Conservation (phyloP, 2,888 invertebrate species). For the Panzeria rudis region DNA sequence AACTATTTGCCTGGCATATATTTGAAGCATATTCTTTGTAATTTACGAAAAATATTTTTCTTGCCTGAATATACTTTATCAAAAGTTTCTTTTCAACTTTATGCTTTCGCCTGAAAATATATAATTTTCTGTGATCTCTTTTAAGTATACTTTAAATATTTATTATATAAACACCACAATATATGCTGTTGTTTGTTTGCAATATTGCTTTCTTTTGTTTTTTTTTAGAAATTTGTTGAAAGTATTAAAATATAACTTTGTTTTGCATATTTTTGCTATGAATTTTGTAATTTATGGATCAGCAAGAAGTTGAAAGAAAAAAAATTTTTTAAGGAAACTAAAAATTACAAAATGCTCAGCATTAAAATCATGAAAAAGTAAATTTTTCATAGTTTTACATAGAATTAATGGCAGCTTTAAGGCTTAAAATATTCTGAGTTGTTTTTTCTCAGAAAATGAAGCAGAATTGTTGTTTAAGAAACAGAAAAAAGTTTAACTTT, state of each 20-base stretch:
- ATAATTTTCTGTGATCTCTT: not conserved
- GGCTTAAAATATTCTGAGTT: not conserved
- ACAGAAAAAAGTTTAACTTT: not conserved
- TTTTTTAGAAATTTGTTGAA: not conserved
- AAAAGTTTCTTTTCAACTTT: not conserved
- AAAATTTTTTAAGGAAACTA: too few species aligned
- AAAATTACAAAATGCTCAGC: too few species aligned
- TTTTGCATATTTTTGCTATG: not conserved
- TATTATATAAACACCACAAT: slow-evolving; percentile 10
- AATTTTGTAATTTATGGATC: slow-evolving; percentile 10
- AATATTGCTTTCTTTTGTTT: not conserved
- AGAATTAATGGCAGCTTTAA: slow-evolving; percentile 9
- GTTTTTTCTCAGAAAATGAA: not conserved
- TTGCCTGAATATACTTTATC: not conserved
- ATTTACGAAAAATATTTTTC: not conserved
- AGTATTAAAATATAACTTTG: not conserved
- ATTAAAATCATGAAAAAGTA: slow-evolving; percentile 5
- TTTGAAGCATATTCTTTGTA: not conserved
- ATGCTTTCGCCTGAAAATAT: not conserved
- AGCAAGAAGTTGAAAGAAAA: not conserved
- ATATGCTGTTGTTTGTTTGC: slow-evolving; percentile 18
- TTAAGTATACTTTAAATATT: slow-evolving; percentile 22
- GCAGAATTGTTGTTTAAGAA: not conserved
- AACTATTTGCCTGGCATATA: not conserved
- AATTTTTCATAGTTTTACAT: slow-evolving; percentile 13